Conservation (phyloP, 2,888 invertebrate species). For the Spisula subtruncata region DNA sequence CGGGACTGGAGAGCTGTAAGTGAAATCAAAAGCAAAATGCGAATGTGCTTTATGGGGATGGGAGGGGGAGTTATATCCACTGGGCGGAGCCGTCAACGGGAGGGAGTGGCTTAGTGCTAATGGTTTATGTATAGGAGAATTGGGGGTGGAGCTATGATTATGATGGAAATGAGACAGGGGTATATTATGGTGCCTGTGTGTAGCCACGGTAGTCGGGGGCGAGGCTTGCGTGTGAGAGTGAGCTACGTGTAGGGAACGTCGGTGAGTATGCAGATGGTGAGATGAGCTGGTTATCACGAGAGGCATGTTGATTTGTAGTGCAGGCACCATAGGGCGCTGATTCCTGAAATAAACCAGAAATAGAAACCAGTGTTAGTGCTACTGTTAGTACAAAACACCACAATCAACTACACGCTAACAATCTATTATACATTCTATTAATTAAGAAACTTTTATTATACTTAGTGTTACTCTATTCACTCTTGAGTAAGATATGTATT, state of each 20-base stretch:
- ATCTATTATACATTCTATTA: conserved; percentile 7
- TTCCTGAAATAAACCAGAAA: conserved; percentile 64
- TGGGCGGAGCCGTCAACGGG: conserved; percentile 57
- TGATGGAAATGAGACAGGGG: conserved; percentile 21
- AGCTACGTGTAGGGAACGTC: conserved; percentile 54
- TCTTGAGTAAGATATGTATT: no score
- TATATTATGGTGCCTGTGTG: conserved; percentile 26
- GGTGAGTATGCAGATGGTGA: conserved; percentile 55
- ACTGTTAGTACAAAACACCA: conserved; percentile 38
- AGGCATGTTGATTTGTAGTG: conserved; percentile 67
- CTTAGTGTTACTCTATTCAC: no score
- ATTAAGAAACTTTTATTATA: no score
- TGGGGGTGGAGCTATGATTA: conserved; percentile 46
- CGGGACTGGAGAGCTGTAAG: conserved; percentile 86
- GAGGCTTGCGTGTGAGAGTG: conserved; percentile 56
- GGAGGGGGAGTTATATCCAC: conserved; percentile 71
- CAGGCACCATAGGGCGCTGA: conserved; percentile 54
- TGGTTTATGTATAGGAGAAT: conserved; percentile 53
- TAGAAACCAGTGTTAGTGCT: conserved; percentile 11
- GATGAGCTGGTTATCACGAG: conserved; percentile 56
- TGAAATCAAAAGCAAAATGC: conserved; percentile 81
- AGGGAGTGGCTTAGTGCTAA: conserved; percentile 49
- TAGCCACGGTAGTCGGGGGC: conserved; percentile 31
- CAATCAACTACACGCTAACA: background rate
- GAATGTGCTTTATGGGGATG: conserved; percentile 65